These are phyloP conservation scores for Erinaceus europaeus DNA, from an alignment of 2,113 vertebrate genomes.

Conservation along the genomic window DNA sequence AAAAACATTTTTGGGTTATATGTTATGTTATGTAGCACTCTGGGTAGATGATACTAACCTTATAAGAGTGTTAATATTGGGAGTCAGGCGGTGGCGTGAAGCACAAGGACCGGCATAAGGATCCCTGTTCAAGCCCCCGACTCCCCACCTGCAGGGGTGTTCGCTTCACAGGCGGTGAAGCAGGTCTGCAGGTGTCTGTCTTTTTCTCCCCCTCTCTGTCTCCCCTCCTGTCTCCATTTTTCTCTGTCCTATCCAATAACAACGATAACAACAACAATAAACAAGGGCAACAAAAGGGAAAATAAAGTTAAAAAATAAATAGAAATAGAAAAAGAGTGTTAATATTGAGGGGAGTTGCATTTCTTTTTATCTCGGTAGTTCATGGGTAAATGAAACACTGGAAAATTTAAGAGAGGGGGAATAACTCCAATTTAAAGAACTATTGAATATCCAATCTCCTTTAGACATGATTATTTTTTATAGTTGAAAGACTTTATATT, in stretches of 20 bases:
- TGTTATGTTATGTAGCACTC: not conserved
- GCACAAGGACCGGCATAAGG: too few relatives aligned
- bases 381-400: not conserved
- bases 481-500: slow-evolving; percentile 50
- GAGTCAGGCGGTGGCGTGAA: too few relatives aligned
- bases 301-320: not conserved
- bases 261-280: too few relatives aligned
- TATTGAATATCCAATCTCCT: slow-evolving; percentile 47
- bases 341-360: not conserved
- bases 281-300: not conserved
- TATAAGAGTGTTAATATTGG: slow-evolving; percentile 9
- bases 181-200: too few relatives aligned
- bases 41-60: slow-evolving; percentile 26
- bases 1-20: slow-evolving; percentile 20
- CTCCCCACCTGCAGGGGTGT: too few relatives aligned
- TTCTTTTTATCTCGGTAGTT: slow-evolving; percentile 34
- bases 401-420: not conserved
- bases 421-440: slow-evolving; percentile 18
- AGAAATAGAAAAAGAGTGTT: not conserved
- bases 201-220: too few relatives aligned
- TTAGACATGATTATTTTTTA: slow-evolving; percentile 55
- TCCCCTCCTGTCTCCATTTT: too few relatives aligned
- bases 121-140: too few relatives aligned
- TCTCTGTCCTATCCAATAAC: too few relatives aligned
- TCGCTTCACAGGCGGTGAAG: too few relatives aligned